Evolutionary conservation across 2,797 vertebrate genomes (phyloP).

Genomic region (Eulemur mongoz): DNA sequence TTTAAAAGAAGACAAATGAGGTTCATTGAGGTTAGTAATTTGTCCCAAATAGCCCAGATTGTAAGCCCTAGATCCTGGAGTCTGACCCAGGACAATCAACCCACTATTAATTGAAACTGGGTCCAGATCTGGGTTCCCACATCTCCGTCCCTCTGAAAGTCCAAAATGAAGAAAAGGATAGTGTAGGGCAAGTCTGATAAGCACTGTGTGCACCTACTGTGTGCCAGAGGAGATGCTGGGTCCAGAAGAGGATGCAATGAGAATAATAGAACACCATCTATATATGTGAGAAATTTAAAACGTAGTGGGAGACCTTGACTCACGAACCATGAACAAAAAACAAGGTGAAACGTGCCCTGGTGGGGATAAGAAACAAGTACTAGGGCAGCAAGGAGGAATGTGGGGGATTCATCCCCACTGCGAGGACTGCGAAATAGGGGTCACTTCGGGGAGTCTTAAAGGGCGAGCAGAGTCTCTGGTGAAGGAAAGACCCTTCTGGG

Average conservation of each 20-base stretch:
- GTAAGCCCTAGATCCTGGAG: background rate
- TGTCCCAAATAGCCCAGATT: background rate
- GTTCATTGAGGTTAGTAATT: background rate
- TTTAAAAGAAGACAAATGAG: background rate
- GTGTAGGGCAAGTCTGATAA: background rate
- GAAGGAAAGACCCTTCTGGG: background rate
- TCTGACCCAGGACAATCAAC: background rate
- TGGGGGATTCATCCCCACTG: fast-evolving
- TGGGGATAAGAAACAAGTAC: background rate
- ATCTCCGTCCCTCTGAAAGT: background rate
- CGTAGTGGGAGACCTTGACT: background rate
- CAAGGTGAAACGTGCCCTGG: background rate
- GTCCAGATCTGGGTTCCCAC: background rate
- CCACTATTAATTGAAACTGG: background rate
- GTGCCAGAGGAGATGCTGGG: fast-evolving
- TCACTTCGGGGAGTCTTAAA: background rate
- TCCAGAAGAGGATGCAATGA: background rate
- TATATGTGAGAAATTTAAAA: background rate
- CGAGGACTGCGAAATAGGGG: background rate
- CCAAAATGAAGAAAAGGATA: background rate
- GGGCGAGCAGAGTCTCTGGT: background rate
- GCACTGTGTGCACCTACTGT: background rate
- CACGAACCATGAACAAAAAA: background rate
- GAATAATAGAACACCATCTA: fast-evolving
- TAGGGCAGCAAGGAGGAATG: background rate